Evolutionary conservation across 2,113 vertebrate genomes (phyloP).

Genomic region (Polyodon spathula): DNA sequence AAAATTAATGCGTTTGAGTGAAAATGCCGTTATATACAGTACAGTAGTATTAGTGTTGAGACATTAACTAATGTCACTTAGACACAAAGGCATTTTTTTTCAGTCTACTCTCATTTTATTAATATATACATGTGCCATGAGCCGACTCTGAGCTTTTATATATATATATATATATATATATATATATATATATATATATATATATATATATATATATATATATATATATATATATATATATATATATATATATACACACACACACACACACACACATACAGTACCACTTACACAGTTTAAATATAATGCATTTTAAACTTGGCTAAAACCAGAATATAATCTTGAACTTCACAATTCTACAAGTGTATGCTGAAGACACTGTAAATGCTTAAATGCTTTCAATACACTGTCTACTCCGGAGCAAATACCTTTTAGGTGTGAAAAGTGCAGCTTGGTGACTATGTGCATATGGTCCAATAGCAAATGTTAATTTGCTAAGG

Average conservation of each 20-base stretch:
- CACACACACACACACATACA: slow-evolving; percentile 37
- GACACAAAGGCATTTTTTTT: slow-evolving; percentile 47
- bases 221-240: slow-evolving; percentile 8
- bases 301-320: slow-evolving; percentile 31
- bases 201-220: slow-evolving; percentile 44
- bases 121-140: slow-evolving; percentile 54
- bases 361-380: too few species aligned
- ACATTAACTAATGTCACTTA: slow-evolving; percentile 33
- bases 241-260: slow-evolving; percentile 27
- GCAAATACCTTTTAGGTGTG: too few species aligned
- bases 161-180: slow-evolving; percentile 17
- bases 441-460: too few species aligned
- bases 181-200: background rate
- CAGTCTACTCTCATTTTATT: slow-evolving; percentile 52
- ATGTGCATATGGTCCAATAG: too few species aligned
- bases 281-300: slow-evolving; percentile 44
- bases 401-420: too few species aligned
- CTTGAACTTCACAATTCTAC: too few species aligned
- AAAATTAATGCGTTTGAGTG: slow-evolving; percentile 45
- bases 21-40: slow-evolving; percentile 54
- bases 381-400: too few species aligned
- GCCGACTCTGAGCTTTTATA: slow-evolving; percentile 42
- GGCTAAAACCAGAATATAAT: slow-evolving; percentile 35
- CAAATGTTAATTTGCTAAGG: too few species aligned
- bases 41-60: slow-evolving; percentile 59